A percentile compares a stretch with the other conserved stretches of the same genome.
Evolutionary conservation across 2,797 vertebrate species (phyloP).

Genomic region (Holocentrus rufus): DNA sequence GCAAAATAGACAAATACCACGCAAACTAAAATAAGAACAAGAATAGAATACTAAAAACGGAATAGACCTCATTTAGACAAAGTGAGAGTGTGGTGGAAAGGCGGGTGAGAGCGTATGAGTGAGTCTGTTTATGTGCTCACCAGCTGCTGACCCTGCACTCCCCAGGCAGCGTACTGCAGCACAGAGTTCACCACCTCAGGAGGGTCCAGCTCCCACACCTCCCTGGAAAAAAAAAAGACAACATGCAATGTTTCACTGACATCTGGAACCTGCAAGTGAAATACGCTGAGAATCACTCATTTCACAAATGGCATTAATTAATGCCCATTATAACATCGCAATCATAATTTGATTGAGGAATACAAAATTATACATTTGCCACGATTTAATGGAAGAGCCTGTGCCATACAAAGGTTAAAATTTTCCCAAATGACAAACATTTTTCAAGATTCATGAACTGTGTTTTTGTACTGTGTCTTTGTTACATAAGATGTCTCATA

Average conservation of each 20-base stretch:
- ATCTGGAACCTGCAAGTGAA: not conserved
- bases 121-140: slow-evolving; percentile 52
- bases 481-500: not conserved
- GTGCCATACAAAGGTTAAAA: not conserved
- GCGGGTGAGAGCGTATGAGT: not conserved
- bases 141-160: slow-evolving; percentile 81
- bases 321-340: not conserved
- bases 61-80: not conserved
- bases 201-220: slow-evolving; percentile 82
- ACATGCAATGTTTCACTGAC: not conserved
- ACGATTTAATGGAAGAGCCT: no score
- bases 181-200: slow-evolving; percentile 82
- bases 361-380: not conserved
- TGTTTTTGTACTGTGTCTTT: not conserved
- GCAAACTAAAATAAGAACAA: no score
- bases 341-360: not conserved
- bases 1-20: no score
- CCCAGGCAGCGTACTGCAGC: slow-evolving; percentile 82
- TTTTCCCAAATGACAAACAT: not conserved
- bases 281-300: not conserved
- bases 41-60: no score
- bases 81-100: slow-evolving; percentile 6
- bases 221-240: slow-evolving; percentile 67
- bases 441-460: no score
- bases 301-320: not conserved